phyloP scores from a whole-genome alignment of 2,113 vertebrate genomes.

The Cinclus mexicanus region DNA sequence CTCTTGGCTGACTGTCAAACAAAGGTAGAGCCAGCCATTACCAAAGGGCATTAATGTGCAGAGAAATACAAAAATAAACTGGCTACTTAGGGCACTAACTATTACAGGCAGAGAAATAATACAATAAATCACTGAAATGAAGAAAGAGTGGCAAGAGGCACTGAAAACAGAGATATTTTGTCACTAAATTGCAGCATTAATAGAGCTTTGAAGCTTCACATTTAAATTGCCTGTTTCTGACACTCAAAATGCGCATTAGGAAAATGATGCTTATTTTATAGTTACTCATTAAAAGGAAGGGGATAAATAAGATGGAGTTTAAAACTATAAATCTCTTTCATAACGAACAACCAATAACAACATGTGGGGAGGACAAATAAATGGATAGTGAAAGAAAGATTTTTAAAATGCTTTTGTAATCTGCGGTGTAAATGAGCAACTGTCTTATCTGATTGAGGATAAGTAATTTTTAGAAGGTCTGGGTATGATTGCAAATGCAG shows the following conservation, averaged over 20 bases:
- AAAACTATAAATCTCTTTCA: constrained; percentile 66
- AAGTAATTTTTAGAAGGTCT: constrained; percentile 66
- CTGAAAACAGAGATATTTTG: constrained; percentile 71
- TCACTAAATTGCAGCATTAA: constrained; percentile 75
- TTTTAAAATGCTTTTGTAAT: constrained; percentile 59
- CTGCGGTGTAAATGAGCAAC: constrained; percentile 61
- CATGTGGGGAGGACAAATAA: constrained; percentile 30
- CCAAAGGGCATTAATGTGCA: constrained; percentile 54
- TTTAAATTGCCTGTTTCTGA: constrained; percentile 75
- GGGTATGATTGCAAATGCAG: constrained; percentile 9
- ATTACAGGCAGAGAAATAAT: constrained; percentile 68
- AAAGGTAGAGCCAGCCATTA: constrained; percentile 58
- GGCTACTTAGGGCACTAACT: constrained; percentile 40
- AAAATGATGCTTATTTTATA: constrained; percentile 77
- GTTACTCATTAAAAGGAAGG: constrained; percentile 71
- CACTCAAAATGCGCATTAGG: constrained; percentile 72
- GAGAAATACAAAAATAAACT: constrained; percentile 68
- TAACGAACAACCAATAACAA: constrained; percentile 58
- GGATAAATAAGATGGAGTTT: constrained; percentile 70
- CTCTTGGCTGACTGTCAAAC: constrained; percentile 69
- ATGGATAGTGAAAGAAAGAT: constrained; percentile 51
- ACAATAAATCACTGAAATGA: constrained; percentile 73
- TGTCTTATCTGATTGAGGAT: constrained; percentile 60
- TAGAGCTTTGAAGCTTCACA: constrained; percentile 66
- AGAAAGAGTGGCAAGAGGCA: constrained; percentile 66